Evolutionary conservation across 2,113 vertebrate genomes (phyloP).

Genomic region (Caranx ignobilis): DNA sequence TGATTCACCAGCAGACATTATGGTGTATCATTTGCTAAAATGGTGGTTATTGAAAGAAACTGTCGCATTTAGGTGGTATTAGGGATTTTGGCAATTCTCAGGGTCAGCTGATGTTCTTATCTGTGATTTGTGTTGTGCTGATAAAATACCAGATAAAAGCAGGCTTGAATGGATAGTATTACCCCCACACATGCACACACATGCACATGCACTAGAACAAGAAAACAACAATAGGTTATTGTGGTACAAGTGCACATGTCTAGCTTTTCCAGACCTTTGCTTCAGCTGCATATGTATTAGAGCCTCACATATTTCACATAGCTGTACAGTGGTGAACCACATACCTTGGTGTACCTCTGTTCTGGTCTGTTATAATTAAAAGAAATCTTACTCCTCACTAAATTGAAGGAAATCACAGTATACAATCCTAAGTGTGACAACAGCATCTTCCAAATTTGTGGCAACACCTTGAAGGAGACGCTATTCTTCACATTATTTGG

Average conservation of each 20-base stretch:
- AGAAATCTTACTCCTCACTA: neutral
- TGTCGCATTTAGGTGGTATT: neutral
- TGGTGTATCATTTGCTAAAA: neutral
- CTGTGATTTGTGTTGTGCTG: slow-evolving; percentile 45
- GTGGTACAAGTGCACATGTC: slow-evolving; percentile 36
- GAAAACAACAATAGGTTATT: slow-evolving; percentile 44
- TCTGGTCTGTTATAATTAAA: neutral
- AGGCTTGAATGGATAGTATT: slow-evolving; percentile 22
- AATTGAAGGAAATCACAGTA: too few relatives aligned
- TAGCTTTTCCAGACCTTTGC: slow-evolving; percentile 26
- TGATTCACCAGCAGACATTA: neutral
- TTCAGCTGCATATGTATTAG: slow-evolving; percentile 15
- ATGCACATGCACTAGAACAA: neutral
- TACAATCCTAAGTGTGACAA: too few relatives aligned
- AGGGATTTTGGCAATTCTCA: slow-evolving; percentile 19
- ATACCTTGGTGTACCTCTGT: neutral
- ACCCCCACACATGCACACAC: slow-evolving; percentile 9
- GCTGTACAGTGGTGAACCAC: neutral
- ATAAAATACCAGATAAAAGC: slow-evolving; percentile 33
- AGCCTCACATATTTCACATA: slow-evolving; percentile 37
- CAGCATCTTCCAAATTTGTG: neutral
- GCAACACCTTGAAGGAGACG: too few relatives aligned
- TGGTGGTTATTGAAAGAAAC: neutral
- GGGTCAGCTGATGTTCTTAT: slow-evolving; percentile 31
- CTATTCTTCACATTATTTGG: neutral